phyloP scores from a whole-genome alignment of 1,140 invertebrate genomes.

The Colletes latitarsis region DNA sequence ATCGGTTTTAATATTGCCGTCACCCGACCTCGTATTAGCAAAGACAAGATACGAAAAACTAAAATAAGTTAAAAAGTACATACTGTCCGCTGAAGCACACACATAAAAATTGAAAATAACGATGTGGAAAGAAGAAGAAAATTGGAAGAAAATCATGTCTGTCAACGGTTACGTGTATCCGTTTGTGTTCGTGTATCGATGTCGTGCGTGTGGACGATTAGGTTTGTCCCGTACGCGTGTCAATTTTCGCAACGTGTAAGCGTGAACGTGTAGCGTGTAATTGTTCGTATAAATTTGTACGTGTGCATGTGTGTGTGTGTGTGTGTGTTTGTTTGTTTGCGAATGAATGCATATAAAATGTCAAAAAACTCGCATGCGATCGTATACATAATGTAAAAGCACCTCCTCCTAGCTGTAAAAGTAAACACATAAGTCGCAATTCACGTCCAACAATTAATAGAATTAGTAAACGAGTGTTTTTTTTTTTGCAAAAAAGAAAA shows the following conservation, averaged over 20 bases:
- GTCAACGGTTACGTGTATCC: neutral
- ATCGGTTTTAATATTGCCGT: neutral
- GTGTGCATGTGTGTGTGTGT: conserved; percentile 9
- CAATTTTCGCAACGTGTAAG: too few relatives aligned
- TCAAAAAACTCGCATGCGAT: conserved; percentile 63
- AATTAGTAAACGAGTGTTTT: conserved; percentile 78
- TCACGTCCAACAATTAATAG: conserved; percentile 75
- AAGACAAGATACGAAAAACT: conserved; percentile 20
- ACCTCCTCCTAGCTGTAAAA: conserved; percentile 81
- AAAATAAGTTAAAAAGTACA: conserved; percentile 18
- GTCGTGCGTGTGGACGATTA: neutral
- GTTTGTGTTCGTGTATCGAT: neutral
- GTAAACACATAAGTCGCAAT: conserved; percentile 75
- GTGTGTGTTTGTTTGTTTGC: conserved; percentile 30
- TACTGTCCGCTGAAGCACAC: conserved; percentile 49
- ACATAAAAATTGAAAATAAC: conserved; percentile 37
- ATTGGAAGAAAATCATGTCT: conserved; percentile 6
- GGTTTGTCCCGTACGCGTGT: neutral
- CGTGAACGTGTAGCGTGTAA: neutral
- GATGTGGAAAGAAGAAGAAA: conserved; percentile 28
- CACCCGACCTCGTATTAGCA: conserved; percentile 37
- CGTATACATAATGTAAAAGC: conserved; percentile 70
- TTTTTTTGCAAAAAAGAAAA: conserved; percentile 68
- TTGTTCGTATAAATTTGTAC: neutral
- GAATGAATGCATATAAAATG: conserved; percentile 54